A percentile compares a stretch with the other conserved stretches of the same genome.
These are phyloP conservation scores for Stichopus chloronotus DNA, from an alignment of 35 echinoderm and acorn worm species.

Conservation along the genomic window DNA sequence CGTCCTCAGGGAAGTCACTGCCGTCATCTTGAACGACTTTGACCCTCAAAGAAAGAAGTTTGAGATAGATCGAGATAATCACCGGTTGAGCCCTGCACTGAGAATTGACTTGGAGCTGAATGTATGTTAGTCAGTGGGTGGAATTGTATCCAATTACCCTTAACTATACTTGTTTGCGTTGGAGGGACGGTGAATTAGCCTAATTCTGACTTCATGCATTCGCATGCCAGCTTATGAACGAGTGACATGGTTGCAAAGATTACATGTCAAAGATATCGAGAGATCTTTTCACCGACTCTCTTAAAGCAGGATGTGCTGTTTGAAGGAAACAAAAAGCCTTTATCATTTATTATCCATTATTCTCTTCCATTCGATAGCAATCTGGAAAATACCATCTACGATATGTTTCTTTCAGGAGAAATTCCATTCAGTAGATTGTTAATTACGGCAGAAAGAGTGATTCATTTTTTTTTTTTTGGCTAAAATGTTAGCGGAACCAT, in stretches of 20 bases:
- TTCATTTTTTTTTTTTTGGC: too few relatives aligned
- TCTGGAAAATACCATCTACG: too few relatives aligned
- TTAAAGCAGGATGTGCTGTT: too few relatives aligned
- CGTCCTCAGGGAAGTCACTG: constrained; percentile 20
- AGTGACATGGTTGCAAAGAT: constrained; percentile 23
- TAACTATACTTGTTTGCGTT: constrained; percentile 35
- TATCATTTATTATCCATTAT: too few relatives aligned
- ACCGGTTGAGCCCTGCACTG: background rate
- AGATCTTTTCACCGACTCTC: constrained; percentile 62
- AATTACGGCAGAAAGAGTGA: too few relatives aligned
- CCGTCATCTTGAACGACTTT: constrained; percentile 37
- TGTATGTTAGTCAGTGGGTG: constrained; percentile 28
- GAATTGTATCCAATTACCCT: constrained; percentile 48
- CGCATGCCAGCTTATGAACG: constrained; percentile 29
- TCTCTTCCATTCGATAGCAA: too few relatives aligned
- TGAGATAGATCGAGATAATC: constrained; percentile 48
- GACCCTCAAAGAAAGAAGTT: constrained; percentile 15
- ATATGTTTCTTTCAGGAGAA: too few relatives aligned
- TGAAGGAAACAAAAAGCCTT: too few relatives aligned
- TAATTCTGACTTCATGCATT: constrained; percentile 33
- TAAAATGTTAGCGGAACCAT: too few relatives aligned
- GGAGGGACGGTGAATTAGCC: background rate
- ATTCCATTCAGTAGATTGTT: too few relatives aligned
- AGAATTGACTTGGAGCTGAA: constrained; percentile 28
- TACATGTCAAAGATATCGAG: constrained; percentile 65